Base-by-base conservation (phyloP, 1,140 invertebrate genomes). In the Holotrichia oblita region DNA sequence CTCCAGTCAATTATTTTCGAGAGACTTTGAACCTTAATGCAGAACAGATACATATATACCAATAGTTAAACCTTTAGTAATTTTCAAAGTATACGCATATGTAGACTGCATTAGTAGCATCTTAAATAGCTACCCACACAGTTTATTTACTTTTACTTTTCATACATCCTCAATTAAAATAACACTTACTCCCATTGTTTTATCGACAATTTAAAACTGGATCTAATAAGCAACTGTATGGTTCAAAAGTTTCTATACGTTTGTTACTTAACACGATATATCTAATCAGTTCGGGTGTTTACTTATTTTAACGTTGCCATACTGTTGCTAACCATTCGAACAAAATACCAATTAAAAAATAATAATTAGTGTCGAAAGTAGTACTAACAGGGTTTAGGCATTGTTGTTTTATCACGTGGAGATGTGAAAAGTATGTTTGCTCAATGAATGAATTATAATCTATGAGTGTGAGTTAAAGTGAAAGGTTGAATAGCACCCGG, bases 381-480 rank as follows among this genome's bases (percentile, higher is more conserved):
- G 48, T 55, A 17, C 48, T 55, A 55, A 55, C 6, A 55, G 17
- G 48, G 14, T 55, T 6, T 17, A 55, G 12, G 48, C 17, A 17
- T 55, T 55, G 48, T 55, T 55, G 6, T 17, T 17, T 55, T 55
- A 14, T 55, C 17, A 17, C 48, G 17, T 55, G 27, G 17, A 55
- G 48, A 55, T 55, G 48, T n/a, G 48, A 17, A 55, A 55, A 55
- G 48, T 55, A 17, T 55, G 14, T 55, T 55, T 55, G n/a, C 48
- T 7, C 0, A 55, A 48, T 55, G 14, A 17, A 55, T 55, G n/a
- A 55, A 34, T 34, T 34, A 1, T 34, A 17, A 6, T 55, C 48
- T 55, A 6, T 6, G 14, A 55, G 48, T 55, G 3, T 48, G n/a
- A 14, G 14, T 55, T 55, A 17, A 55, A 55, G 0, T 17, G 48